Evolutionary conservation across 1,140 invertebrate genomes (phyloP).

Genomic region (Aphelinus atriplicis): DNA sequence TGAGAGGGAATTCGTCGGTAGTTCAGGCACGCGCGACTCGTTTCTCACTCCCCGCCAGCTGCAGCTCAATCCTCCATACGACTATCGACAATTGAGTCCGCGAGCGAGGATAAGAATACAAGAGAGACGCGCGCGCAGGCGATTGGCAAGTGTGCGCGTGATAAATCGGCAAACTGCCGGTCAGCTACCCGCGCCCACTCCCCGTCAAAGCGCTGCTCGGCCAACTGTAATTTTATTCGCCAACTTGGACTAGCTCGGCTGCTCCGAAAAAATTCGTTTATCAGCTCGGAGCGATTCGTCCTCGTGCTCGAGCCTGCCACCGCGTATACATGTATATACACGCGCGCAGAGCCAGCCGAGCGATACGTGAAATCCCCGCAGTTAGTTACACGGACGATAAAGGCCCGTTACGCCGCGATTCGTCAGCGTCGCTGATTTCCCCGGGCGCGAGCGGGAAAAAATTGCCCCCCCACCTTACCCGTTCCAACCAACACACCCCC

Average conservation of each 20-base stretch:
- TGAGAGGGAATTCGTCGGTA: too few relatives aligned
- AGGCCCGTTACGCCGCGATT: slow-evolving; percentile 36
- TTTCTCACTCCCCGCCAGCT: not conserved
- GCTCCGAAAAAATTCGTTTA: not conserved
- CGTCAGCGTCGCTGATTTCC: slow-evolving; percentile 41
- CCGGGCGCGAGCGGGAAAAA: slow-evolving; percentile 40
- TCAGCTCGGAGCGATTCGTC: not conserved
- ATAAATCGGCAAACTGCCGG: too few relatives aligned
- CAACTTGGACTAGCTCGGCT: slow-evolving; percentile 36
- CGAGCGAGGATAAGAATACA: too few relatives aligned
- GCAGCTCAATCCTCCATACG: slow-evolving; percentile 37
- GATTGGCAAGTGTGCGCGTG: too few relatives aligned
- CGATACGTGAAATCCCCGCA: slow-evolving; percentile 39
- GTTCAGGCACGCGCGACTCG: slow-evolving; percentile 25
- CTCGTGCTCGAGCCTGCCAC: too few relatives aligned
- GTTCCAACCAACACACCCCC: too few relatives aligned
- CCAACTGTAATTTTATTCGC: slow-evolving; percentile 54
- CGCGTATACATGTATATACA: too few relatives aligned
- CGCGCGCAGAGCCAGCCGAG: not conserved
- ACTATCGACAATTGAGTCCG: slow-evolving; percentile 45
- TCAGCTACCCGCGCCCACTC: too few relatives aligned
- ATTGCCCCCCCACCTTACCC: not conserved
- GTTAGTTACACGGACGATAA: slow-evolving; percentile 43
- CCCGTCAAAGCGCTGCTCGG: too few relatives aligned
- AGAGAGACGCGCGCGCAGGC: too few relatives aligned